phyloP scores from a whole-genome alignment of 2,797 vertebrate species.

The Poecilia picta region DNA sequence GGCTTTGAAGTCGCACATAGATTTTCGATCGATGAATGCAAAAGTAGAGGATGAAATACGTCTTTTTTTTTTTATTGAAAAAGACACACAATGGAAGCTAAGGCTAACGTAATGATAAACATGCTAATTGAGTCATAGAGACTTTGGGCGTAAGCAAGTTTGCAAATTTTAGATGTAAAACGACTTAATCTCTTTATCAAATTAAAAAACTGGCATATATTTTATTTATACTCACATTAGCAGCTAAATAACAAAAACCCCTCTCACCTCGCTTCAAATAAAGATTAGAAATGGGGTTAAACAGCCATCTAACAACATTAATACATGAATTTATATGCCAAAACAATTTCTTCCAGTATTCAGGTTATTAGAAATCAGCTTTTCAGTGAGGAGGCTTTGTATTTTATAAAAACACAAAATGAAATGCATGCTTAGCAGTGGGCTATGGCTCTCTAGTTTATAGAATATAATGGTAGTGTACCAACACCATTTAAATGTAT shows the following conservation, averaged over 20 bases:
- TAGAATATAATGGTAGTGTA: neutral
- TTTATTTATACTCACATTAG: neutral
- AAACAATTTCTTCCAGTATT: neutral
- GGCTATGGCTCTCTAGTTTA: neutral
- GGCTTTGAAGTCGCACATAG: constrained; percentile 56
- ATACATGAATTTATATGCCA: neutral
- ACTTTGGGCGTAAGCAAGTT: neutral
- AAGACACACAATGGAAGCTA: too few relatives aligned
- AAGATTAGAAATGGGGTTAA: neutral
- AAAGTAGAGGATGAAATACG: constrained; percentile 14
- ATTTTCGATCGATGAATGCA: constrained; percentile 32
- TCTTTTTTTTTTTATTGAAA: too few relatives aligned
- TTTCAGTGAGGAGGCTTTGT: neutral
- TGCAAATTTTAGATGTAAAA: neutral
- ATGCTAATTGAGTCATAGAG: neutral
- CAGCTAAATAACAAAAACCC: neutral
- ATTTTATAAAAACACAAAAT: neutral
- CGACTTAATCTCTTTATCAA: neutral
- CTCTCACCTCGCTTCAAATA: neutral
- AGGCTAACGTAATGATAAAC: neutral
- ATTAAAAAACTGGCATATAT: neutral
- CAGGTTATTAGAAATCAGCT: neutral
- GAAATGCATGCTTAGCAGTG: neutral
- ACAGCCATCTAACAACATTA: neutral
- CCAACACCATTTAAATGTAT: too few relatives aligned